A percentile compares a stretch with the other conserved stretches of the same genome.
Conservation (phyloP, 2,797 vertebrate genomes). For the Pelodytes ibericus region DNA sequence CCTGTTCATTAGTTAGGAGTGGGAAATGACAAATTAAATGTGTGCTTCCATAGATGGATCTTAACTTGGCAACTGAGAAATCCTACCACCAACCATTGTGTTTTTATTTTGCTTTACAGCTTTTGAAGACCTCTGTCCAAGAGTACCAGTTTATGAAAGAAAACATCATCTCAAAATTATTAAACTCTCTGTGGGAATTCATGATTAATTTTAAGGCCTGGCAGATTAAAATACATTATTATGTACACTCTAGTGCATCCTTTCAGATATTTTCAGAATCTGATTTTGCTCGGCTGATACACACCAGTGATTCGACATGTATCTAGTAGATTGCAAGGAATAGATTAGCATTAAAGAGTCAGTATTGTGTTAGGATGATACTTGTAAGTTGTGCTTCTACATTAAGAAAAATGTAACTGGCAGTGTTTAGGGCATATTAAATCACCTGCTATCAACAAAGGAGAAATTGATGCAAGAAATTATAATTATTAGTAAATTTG, state of each 20-base stretch:
- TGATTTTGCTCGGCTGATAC: slow-evolving; percentile 87
- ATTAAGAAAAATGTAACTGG: slow-evolving; percentile 85
- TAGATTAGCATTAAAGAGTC: slow-evolving; percentile 93
- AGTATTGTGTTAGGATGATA: slow-evolving; percentile 86
- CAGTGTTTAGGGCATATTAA: slow-evolving; percentile 76
- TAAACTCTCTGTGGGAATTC: slow-evolving; percentile 88
- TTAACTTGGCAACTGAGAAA: slow-evolving; percentile 68
- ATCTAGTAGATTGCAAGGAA: slow-evolving; percentile 91
- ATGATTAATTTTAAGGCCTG: slow-evolving; percentile 88
- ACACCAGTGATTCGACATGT: slow-evolving; percentile 85
- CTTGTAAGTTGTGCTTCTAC: slow-evolving; percentile 84
- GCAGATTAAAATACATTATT: slow-evolving; percentile 89
- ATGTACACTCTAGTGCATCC: slow-evolving; percentile 85
- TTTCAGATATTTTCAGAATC: slow-evolving; percentile 88
- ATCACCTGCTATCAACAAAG: slow-evolving; percentile 74
- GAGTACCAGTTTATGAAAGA: slow-evolving; percentile 73
- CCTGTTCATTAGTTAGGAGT: slow-evolving; percentile 68
- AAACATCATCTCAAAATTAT: slow-evolving; percentile 82
- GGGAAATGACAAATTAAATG: slow-evolving; percentile 70
- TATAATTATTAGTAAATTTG: slow-evolving; percentile 64
- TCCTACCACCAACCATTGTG: slow-evolving; percentile 56
- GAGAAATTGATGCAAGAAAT: slow-evolving; percentile 54
- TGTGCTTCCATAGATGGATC: slow-evolving; percentile 57
- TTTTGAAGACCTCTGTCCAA: slow-evolving; percentile 78
- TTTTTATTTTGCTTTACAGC: slow-evolving; percentile 53